These are phyloP conservation scores for Dicranocentrus wangi DNA, from an alignment of 2,888 invertebrate genomes.

Conservation along the genomic window DNA sequence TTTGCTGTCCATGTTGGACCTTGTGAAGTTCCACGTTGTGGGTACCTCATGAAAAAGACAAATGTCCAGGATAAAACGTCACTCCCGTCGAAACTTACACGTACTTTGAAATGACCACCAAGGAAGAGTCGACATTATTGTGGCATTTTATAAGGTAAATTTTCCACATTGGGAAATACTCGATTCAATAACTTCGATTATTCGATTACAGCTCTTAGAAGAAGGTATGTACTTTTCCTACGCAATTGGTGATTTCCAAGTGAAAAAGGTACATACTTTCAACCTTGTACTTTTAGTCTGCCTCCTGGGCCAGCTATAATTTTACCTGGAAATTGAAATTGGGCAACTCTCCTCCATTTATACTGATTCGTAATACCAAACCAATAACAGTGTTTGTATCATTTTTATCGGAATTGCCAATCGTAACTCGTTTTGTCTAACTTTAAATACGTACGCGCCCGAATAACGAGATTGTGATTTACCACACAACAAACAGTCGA, in stretches of 20 bases:
- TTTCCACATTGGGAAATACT: conserved; percentile 8
- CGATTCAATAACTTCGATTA: conserved; percentile 33
- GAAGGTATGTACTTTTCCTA: not conserved
- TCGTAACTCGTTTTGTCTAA: too few relatives aligned
- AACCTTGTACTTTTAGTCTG: not conserved
- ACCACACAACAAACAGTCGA: too few relatives aligned
- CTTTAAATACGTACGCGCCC: too few relatives aligned
- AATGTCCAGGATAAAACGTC: not conserved
- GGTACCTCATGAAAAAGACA: not conserved
- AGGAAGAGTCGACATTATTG: conserved; percentile 20
- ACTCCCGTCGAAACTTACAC: conserved; percentile 12
- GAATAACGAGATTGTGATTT: too few relatives aligned
- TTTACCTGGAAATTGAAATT: too few relatives aligned
- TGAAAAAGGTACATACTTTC: not conserved
- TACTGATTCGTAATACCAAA: too few relatives aligned
- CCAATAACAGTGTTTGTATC: too few relatives aligned
- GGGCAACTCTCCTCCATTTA: not conserved
- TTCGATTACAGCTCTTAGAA: conserved; percentile 24
- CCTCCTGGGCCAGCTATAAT: not conserved
- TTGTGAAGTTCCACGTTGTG: not conserved
- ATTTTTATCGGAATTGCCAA: too few relatives aligned
- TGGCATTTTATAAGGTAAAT: not conserved
- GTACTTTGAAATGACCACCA: conserved; percentile 45
- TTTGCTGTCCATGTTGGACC: conserved; percentile 37
- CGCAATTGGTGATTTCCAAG: too few relatives aligned